These are phyloP conservation scores for Zaprionus davidi DNA, from an alignment of 1,140 invertebrate species.

Conservation along the genomic window DNA sequence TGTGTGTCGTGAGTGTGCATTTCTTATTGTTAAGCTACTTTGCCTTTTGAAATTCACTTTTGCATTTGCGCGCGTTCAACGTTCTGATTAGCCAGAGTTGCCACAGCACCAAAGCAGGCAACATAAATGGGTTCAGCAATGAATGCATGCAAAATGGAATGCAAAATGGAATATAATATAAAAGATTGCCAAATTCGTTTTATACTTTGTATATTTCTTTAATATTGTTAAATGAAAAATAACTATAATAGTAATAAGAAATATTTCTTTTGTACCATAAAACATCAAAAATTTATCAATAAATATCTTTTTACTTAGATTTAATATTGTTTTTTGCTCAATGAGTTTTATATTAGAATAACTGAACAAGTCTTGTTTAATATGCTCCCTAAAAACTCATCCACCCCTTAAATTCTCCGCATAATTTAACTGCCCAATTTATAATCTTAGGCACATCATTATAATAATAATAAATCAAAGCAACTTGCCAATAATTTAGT, in stretches of 20 bases:
- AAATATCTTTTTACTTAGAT: too few species aligned
- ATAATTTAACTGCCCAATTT: slow-evolving; percentile 5
- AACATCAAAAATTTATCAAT: too few species aligned
- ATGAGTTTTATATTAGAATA: too few species aligned
- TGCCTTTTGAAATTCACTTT: slow-evolving; percentile 24
- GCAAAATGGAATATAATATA: not conserved
- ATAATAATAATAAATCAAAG: slow-evolving; percentile 10
- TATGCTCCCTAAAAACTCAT: not conserved
- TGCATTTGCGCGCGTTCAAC: slow-evolving; percentile 16
- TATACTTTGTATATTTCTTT: not conserved
- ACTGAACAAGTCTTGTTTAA: not conserved
- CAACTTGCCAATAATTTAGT: not conserved
- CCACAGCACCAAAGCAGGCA: not conserved
- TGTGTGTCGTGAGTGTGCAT: slow-evolving; percentile 9
- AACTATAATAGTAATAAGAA: not conserved
- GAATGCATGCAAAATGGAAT: not conserved
- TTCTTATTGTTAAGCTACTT: slow-evolving; percentile 29
- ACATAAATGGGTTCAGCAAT: slow-evolving; percentile 12
- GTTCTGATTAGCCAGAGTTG: slow-evolving; percentile 21
- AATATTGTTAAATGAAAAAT: not conserved
- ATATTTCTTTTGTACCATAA: not conserved
- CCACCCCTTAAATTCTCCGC: not conserved
- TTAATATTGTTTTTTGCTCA: too few species aligned
- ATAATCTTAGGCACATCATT: not conserved
- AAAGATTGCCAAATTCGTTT: not conserved